Evolutionary conservation across 2,113 vertebrate genomes (phyloP).

Genomic region (Cottus gobio): DNA sequence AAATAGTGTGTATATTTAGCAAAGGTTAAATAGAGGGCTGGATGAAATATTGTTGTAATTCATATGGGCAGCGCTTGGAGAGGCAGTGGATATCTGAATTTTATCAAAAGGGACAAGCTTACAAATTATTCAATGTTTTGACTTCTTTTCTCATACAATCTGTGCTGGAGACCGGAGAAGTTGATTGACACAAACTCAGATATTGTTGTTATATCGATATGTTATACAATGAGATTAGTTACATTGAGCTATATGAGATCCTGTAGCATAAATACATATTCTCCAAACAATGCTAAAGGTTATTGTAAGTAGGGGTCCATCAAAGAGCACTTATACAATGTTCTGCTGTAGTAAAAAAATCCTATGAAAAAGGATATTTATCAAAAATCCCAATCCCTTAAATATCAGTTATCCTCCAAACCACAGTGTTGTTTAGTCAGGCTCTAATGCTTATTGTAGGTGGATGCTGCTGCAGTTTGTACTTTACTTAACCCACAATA

Average conservation of each 20-base stretch:
- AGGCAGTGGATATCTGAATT: slow-evolving; percentile 12
- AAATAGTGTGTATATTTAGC: not conserved
- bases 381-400: not conserved
- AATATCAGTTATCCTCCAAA: not conserved
- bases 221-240: not conserved
- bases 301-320: not conserved
- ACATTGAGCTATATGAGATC: not conserved
- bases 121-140: slow-evolving; percentile 18
- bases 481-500: not conserved
- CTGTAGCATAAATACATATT: not conserved
- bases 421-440: not conserved
- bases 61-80: not conserved
- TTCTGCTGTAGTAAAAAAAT: not conserved
- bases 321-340: not conserved
- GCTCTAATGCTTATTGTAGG: not conserved
- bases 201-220: not conserved
- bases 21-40: slow-evolving; percentile 3
- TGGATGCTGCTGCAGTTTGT: not conserved
- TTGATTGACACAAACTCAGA: not conserved
- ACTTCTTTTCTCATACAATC: not conserved
- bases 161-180: not conserved
- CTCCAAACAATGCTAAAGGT: not conserved
- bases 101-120: slow-evolving; percentile 10
- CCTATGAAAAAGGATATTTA: not conserved
- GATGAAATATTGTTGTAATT: slow-evolving; percentile 3